Percentiles rank a stretch among this genome's conserved stretches.
Conservation (phyloP, 2,888 invertebrate genomes). For the Microplitis deprimator region DNA sequence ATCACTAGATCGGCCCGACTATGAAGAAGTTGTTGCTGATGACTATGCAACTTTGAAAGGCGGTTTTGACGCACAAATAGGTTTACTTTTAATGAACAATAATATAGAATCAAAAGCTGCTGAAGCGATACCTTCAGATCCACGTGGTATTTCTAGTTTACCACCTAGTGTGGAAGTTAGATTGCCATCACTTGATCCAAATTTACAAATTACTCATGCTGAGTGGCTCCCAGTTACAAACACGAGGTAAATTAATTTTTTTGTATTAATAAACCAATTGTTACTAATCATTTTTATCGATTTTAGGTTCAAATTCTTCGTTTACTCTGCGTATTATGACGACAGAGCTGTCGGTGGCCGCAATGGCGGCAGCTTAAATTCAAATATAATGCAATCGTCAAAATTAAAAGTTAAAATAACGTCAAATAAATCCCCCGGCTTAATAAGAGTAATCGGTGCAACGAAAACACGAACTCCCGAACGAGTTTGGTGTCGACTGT, state of each 20-base stretch:
- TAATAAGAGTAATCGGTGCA: conserved; percentile 87
- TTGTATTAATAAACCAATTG: not conserved
- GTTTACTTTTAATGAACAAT: conserved; percentile 61
- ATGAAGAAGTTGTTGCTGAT: conserved; percentile 78
- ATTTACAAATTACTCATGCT: conserved; percentile 80
- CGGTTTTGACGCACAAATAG: conserved; percentile 68
- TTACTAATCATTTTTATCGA: not conserved
- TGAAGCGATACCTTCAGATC: conserved; percentile 60
- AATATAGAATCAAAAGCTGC: conserved; percentile 57
- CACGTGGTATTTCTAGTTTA: conserved; percentile 65
- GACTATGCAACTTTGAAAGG: conserved; percentile 71
- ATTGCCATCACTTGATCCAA: conserved; percentile 77
- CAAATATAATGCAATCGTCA: conserved; percentile 62
- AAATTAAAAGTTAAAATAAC: conserved; percentile 7
- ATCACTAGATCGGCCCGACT: conserved; percentile 75
- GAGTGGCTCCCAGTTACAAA: conserved; percentile 85
- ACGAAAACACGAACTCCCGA: conserved; percentile 90
- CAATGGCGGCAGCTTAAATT: not conserved
- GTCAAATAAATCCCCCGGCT: conserved; percentile 71
- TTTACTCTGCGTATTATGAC: conserved; percentile 93
- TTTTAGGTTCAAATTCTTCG: conserved; percentile 87
- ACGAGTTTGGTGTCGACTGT: conserved; percentile 84
- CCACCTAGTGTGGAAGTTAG: conserved; percentile 66
- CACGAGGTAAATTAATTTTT: conserved; percentile 74
- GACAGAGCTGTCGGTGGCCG: conserved; percentile 71